Percentiles rank a stretch among this genome's conserved stretches.
These are phyloP conservation scores for Melangyna quadrimaculata DNA, from an alignment of 2,888 invertebrate species.

Conservation along the genomic window DNA sequence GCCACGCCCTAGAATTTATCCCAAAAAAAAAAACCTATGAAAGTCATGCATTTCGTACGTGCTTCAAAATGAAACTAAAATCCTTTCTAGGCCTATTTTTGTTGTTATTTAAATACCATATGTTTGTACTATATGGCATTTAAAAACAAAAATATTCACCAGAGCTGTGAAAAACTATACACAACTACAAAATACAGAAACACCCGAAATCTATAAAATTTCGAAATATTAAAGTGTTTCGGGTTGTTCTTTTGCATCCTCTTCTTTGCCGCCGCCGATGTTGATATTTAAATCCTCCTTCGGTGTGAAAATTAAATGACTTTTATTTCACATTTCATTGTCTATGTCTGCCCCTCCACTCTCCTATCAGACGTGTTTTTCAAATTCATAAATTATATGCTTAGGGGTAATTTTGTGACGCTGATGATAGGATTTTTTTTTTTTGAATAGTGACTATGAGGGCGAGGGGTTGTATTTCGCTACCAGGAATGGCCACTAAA, in stretches of 20 bases:
- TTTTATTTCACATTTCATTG: conserved; percentile 26
- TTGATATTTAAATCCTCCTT: conserved; percentile 22
- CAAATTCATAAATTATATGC: conserved; percentile 24
- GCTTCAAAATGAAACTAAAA: conserved; percentile 8
- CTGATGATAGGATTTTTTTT: conserved; percentile 5
- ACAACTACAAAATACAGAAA: background rate
- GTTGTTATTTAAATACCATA: background rate
- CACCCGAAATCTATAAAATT: conserved; percentile 5
- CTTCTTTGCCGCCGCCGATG: background rate
- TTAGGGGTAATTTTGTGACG: conserved; percentile 24
- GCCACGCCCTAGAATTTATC: conserved; percentile 10
- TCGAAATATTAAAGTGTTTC: conserved; percentile 12
- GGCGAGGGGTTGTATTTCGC: background rate
- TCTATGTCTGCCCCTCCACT: background rate
- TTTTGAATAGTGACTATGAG: background rate
- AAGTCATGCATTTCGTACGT: conserved; percentile 27
- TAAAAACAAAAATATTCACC: conserved; percentile 11
- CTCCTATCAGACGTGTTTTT: background rate
- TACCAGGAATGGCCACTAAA: conserved; percentile 8
- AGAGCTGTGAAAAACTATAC: conserved; percentile 1
- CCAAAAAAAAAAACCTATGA: background rate
- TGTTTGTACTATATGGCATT: background rate
- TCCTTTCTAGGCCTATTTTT: conserved; percentile 24
- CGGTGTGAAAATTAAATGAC: conserved; percentile 30
- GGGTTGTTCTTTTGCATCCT: background rate